A percentile compares a stretch with the other conserved stretches of the same genome.
These are phyloP conservation scores for Callospermophilus lateralis DNA, from an alignment of 2,113 vertebrate species.

Conservation along the genomic window DNA sequence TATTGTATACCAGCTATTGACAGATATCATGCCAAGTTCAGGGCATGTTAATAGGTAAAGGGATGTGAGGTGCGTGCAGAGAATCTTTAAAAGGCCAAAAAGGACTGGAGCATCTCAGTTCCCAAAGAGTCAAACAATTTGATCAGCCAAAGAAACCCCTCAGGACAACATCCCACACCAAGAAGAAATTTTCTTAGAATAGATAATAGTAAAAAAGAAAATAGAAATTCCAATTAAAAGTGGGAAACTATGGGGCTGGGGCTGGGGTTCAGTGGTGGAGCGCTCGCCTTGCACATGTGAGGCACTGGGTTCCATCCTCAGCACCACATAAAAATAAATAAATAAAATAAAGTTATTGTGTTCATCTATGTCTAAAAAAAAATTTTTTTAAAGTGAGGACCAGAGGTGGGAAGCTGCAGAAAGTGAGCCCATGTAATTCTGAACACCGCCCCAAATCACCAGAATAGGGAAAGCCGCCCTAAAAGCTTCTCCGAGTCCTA, in stretches of 20 bases:
- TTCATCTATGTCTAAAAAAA: no score
- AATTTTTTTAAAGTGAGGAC: no score
- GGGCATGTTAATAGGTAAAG: no score
- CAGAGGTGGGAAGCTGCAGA: background rate
- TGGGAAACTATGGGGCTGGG: background rate
- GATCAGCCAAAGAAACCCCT: background rate
- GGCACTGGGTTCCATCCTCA: no score
- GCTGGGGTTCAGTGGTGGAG: no score
- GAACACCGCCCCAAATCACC: background rate
- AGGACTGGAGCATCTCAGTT: background rate
- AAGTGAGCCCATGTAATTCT: background rate
- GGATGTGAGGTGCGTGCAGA: fast-evolving
- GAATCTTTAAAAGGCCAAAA: background rate
- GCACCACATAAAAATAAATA: no score
- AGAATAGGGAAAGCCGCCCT: background rate
- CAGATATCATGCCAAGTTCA: background rate
- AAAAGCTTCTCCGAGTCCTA: background rate
- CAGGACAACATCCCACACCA: background rate
- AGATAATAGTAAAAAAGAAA: background rate
- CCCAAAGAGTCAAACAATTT: background rate
- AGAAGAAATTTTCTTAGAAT: background rate
- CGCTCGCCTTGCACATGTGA: no score
- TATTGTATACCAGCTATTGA: no score
- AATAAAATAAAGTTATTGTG: no score
- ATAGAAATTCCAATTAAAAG: background rate